Conservation (phyloP, 1,140 invertebrate species). For the Artemia franciscana region DNA sequence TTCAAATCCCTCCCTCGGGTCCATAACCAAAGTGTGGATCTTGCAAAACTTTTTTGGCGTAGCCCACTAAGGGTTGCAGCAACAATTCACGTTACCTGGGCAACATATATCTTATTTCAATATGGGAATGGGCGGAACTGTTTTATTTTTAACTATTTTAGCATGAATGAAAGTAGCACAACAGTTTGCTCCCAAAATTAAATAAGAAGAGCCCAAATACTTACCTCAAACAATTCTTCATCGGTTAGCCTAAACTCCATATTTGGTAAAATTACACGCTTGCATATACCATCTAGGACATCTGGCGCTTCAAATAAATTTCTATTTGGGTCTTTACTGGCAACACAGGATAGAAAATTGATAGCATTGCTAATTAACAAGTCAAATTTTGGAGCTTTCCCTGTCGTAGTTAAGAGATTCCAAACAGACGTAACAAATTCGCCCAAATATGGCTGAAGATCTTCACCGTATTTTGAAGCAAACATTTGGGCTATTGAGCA, state of each 20-base stretch:
- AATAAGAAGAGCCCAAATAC: neutral
- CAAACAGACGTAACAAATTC: conserved; percentile 79
- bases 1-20: no score
- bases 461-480: conserved; percentile 92
- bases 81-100: no score
- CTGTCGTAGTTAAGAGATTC: conserved; percentile 62
- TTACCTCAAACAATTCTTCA: conserved; percentile 2
- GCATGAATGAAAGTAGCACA: no score
- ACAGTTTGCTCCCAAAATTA: neutral
- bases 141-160: no score
- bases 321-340: conserved; percentile 65
- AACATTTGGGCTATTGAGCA: conserved; percentile 86
- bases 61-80: no score
- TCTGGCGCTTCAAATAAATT: conserved; percentile 64
- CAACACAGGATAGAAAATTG: conserved; percentile 79
- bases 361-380: conserved; percentile 80
- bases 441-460: conserved; percentile 66
- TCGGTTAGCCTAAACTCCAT: conserved; percentile 60
- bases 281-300: conserved; percentile 73
- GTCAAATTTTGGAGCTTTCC: conserved; percentile 43
- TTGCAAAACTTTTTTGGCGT: no score
- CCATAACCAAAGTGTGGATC: no score
- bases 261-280: conserved; percentile 94
- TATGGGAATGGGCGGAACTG: no score
- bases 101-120: no score